Evolutionary conservation across 2,113 vertebrate species (phyloP), one percentile per base, ranked within the genome.

Genomic region (Carassius carassius): DNA sequence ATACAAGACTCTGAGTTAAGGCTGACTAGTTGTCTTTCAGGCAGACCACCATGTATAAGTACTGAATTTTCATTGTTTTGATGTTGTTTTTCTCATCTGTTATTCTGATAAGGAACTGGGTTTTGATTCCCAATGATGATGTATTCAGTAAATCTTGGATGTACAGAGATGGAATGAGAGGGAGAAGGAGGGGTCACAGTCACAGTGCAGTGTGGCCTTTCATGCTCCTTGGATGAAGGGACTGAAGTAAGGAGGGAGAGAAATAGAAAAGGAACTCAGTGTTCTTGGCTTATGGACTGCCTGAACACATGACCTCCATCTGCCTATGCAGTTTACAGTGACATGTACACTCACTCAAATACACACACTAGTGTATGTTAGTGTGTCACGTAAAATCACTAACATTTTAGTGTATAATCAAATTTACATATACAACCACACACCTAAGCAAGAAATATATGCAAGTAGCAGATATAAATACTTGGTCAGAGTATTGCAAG

Each of bases 161-260:
- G n/a, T 62, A 35, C 56, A 54, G 29, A 60, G 17, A 25, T 32
- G 32, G 74, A 78, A 60, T 56, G 29, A 21, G 23, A 78, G 44
- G 10, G 51, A 51, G 21, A 44, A 23, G 32, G 25, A 75, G 49
- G 79, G 84, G 63, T 47, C 49, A 41, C 35, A 41, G 63, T 67
- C 67, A 19, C 79, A 79, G 44, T 92, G 93, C 91, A 93, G 88
- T 93, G 90, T 74, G 81, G 90, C 87, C 92, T 94, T 94, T 94
- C 88, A 91, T 87, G 65, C 54, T 85, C 44, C 23, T 89, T 90
- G 89, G 89, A 90, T 89, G 87, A 78, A 86, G 86, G 82, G 85
- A 69, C 35, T 72, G 75, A 83, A 87, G 83, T 70, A 41, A 80
- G 84, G 49, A 83, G 81, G 56, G 81, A 70, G 77, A 65, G 85